Base-by-base conservation (phyloP, 2,797 vertebrate genomes). In the Sphenopsis melanotis region DNA sequence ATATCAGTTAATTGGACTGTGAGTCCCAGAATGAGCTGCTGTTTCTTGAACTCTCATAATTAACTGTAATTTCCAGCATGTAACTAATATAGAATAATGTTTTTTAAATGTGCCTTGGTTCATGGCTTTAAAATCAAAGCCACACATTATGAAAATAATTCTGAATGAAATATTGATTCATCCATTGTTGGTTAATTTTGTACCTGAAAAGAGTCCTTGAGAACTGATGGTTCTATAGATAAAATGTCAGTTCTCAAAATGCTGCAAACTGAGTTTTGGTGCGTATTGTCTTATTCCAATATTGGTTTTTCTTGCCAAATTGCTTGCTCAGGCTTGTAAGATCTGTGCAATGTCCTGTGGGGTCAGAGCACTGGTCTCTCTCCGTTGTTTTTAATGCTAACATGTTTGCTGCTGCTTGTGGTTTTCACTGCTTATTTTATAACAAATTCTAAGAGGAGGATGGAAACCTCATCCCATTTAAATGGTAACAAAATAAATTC, bases 51-150 rank as follows among this genome's bases (percentile, higher is more conserved):
- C 29, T 37, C 24, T 68, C 26, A 27, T 70, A 63, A 79, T 89
- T 90, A 87, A 44, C 22, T 50, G 18, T n/a, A 14, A 13, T 89
- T 89, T 92, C 34, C 14, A 74, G 17, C 21, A n/a, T 37, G 24
- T 80, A 74, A 69, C 44, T 36, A 53, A 30, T 68, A 60, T 1
- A 30, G 59, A 30, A 37, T 52, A 3, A 12, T 39, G 7, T 71
- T 81, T 74, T 53, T 37, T 37, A 81, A 44, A 68, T 63, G 15
- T 44, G 12, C 12, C 10, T 72, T 89, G 3, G 20, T 89, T 90
- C 50, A 19, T 46, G 6, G 12, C 68, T 94, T 19, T 75, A 70
- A 86, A 91, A 93, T 53, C 56, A 53, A 90, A 88, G 32, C 34
- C 37, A 32, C 0, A 0, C 37, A 26, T 74, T 79, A 71, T 4